These are phyloP conservation scores for Mythimna albipuncta DNA, from an alignment of 2,888 invertebrate species.

Conservation along the genomic window DNA sequence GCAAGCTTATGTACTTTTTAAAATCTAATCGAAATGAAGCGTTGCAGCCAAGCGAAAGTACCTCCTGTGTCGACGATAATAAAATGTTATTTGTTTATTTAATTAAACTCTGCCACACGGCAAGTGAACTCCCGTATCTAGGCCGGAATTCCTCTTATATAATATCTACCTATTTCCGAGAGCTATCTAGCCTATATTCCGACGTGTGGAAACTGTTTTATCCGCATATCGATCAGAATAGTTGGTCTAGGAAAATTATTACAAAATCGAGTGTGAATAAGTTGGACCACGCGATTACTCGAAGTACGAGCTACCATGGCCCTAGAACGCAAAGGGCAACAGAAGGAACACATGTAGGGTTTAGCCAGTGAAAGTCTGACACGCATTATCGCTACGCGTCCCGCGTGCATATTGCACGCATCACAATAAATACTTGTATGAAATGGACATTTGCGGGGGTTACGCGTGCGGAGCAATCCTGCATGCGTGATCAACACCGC, in stretches of 20 bases:
- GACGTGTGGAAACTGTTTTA: background rate
- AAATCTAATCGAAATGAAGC: background rate
- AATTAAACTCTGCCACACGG: background rate
- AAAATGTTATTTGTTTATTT: background rate
- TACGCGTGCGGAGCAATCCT: too few species aligned
- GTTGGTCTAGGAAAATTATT: background rate
- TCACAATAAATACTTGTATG: too few species aligned
- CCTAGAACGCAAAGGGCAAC: too few species aligned
- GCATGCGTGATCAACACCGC: too few species aligned
- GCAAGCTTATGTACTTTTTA: too few species aligned
- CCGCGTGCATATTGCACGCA: too few species aligned
- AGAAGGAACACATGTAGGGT: too few species aligned
- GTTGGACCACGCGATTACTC: too few species aligned
- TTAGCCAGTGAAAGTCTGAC: too few species aligned
- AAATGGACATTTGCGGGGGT: too few species aligned
- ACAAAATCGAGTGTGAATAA: background rate
- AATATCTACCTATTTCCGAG: background rate
- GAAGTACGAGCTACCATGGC: too few species aligned
- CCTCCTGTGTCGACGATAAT: background rate
- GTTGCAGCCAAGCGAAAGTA: constrained; percentile 42
- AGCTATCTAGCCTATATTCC: background rate
- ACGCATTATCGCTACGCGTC: too few species aligned
- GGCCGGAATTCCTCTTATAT: background rate
- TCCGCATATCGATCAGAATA: background rate
- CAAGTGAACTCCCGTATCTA: background rate